These are phyloP conservation scores for Circaetus cinerascens DNA, from an alignment of 2,113 vertebrate genomes.

Conservation along the genomic window DNA sequence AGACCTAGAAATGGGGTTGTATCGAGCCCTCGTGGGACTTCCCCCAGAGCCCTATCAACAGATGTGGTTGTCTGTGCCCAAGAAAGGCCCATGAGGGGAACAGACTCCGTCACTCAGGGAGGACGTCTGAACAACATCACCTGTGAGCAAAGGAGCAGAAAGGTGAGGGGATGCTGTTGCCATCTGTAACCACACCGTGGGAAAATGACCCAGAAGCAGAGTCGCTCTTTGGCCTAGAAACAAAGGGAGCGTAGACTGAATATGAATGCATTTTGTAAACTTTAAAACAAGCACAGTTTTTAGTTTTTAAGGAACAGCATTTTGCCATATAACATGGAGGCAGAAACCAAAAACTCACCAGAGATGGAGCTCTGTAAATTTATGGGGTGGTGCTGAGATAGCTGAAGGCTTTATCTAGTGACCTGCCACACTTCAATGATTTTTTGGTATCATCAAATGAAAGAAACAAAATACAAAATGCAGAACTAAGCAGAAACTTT, in stretches of 20 bases:
- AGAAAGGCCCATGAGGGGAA: background rate
- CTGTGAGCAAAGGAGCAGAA: accelerated
- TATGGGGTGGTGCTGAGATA: background rate
- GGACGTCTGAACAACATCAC: accelerated
- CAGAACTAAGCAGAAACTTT: background rate
- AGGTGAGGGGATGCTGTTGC: accelerated
- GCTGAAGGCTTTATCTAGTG: background rate
- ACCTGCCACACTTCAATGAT: background rate
- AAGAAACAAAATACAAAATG: background rate
- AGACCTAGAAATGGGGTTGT: background rate
- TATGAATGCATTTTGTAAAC: background rate
- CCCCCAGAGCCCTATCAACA: background rate
- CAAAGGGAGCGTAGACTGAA: background rate
- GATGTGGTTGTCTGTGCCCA: background rate
- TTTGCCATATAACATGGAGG: background rate
- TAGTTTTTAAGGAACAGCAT: background rate
- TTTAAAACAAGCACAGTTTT: background rate
- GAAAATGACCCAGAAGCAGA: background rate
- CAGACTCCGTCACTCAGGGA: background rate
- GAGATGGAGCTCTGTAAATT: background rate
- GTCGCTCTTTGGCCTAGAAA: background rate
- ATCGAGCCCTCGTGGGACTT: background rate
- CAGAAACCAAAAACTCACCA: background rate
- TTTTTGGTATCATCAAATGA: background rate
- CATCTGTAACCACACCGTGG: background rate